Base-by-base conservation (phyloP, 2,888 invertebrate species). In the Trichopria drosophilae region DNA sequence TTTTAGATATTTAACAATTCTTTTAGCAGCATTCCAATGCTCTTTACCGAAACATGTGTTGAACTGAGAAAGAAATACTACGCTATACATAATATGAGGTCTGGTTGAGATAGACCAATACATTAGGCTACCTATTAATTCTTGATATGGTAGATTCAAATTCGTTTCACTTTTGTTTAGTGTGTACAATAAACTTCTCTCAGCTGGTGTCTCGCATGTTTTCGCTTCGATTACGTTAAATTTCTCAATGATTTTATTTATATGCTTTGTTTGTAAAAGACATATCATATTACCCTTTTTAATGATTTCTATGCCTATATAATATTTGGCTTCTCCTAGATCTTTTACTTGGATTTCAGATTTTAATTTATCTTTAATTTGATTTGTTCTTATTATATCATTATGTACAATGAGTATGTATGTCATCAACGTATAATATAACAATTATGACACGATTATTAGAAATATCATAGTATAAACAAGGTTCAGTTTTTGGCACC, bases 191-290 rank as follows among this genome's bases (percentile, higher is more conserved):
- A 26, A 15, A 12, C 28, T 40, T 13, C n/a, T 24, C 13, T 40
- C 34, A 12, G 18, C 12, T 18, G 44, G 44, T 20, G 44, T 44
- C 9, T 9, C 15, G 7, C 15, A 23, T 20, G 15, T 10, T 23
- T 44, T 44, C 16, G 44, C 13, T n/a, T 49, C 35, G 7, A n/a
- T 28, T 32, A 53, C 22, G 6, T 29, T 35, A 26, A 45, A 53
- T 41, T 41, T 53, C 9, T 53, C 36, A 23, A 49, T 6, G 5
- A 46, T 36, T 22, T 18, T 39, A 2, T 46, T 13, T 32, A 16
- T 36, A 22, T 46, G 36, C n/a, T 40, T 39, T 16, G 12, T 20
- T 15, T 51, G 46, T 3, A 18, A 12, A 9, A 53, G 34, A 10
- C 3, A 16, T 31, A 53, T 22, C 12, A 10, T 20, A 10, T 32